A percentile compares a stretch with the other conserved stretches of the same genome.
These are phyloP conservation scores for Leucopternis melanops DNA, from an alignment of 2,113 vertebrate genomes.

Conservation along the genomic window DNA sequence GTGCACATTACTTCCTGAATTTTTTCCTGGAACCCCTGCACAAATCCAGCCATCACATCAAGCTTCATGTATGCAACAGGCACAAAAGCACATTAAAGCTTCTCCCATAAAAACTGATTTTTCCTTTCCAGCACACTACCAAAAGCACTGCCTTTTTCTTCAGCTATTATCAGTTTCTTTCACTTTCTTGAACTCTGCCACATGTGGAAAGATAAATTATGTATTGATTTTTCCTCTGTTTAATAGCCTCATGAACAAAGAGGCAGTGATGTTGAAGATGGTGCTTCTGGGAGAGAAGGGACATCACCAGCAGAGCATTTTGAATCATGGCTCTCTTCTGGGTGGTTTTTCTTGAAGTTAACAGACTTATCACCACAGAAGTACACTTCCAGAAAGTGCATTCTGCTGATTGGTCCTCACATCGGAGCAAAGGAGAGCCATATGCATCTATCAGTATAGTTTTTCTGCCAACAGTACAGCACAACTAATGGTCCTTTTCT, in stretches of 20 bases:
- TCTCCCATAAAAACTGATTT: neutral
- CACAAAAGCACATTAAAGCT: neutral
- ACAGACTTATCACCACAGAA: neutral
- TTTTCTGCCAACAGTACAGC: neutral
- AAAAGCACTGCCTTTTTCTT: neutral
- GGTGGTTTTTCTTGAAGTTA: neutral
- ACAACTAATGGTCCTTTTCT: neutral
- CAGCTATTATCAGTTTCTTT: neutral
- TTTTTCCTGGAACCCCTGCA: neutral
- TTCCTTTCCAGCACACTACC: neutral
- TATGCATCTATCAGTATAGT: neutral
- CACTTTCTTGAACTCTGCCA: conserved; percentile 9
- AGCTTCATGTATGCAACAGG: neutral
- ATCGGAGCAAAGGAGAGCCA: neutral
- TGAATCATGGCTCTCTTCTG: neutral
- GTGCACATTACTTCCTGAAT: neutral
- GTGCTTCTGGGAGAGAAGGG: neutral
- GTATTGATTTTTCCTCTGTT: conserved; percentile 64
- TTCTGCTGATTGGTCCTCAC: neutral
- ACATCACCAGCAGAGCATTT: neutral
- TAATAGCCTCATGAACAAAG: conserved; percentile 21
- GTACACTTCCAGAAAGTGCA: neutral
- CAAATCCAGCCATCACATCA: neutral
- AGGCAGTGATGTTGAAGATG: neutral
- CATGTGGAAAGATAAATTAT: conserved; percentile 60